Base-by-base conservation (phyloP, 2,888 invertebrate genomes). In the Hermaeophaga mercurialis region DNA sequence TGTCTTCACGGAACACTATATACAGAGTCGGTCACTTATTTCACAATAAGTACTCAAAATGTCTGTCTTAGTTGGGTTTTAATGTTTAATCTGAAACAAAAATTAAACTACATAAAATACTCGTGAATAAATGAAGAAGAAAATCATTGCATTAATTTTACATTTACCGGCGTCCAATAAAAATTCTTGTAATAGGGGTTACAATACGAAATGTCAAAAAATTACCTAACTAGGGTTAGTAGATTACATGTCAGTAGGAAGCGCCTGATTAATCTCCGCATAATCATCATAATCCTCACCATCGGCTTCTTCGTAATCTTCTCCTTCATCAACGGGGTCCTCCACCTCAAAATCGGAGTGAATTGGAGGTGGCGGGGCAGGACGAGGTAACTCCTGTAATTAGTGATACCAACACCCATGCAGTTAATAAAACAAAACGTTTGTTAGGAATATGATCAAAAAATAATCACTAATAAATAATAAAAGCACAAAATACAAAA, bases 231-330 rank as follows among this genome's bases (percentile, higher is more conserved):
- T n/a, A n/a, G n/a, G n/a, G 50, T 50, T 50, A 54, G 45, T 38
- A 15, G 31, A 43, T 44, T 54, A 54, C 44, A 33, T 48, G 45
- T 58, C 73, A 38, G 74, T 73, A 46, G 75, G 71, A 57, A 74
- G 68, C 36, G 77, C 77, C 46, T 74, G 72, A 60, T 79, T 79
- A 53, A 73, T 70, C 43, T 84, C 84, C 39, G 84, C 78, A 78
- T 86, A 81, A 55, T 81, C 80, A 45, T 84, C 84, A 67, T 85
- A 84, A 68, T 85, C 85, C 57, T 84, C 84, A 65, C 82, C 81
- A 22, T 69, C 73, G 54, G 83, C 84, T 59, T 84, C 84, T 67
- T 84, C 82, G 28, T 81, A 82, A 48, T 79, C 80, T 43, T 80
- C 78, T 54, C 77, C 79, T 50, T 82, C 83, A 63, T 84, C 83